Evolutionary conservation across 2,113 vertebrate species (phyloP).

Genomic region (Rhinopomastus cyanomelas): DNA sequence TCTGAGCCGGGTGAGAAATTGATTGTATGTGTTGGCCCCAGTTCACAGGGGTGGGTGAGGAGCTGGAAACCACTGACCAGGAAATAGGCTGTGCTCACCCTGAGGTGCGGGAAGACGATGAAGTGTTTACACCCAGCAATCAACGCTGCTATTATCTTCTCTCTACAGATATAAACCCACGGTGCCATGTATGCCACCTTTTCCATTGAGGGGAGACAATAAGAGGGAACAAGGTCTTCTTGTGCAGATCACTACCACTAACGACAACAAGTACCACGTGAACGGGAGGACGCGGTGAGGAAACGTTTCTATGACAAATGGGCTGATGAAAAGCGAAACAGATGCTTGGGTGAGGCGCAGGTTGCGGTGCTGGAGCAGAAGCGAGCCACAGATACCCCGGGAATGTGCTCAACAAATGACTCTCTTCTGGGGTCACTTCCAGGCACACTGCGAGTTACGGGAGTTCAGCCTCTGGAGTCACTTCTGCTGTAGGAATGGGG

Average conservation of each 20-base stretch:
- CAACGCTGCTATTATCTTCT: background rate
- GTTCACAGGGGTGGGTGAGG: constrained; percentile 37
- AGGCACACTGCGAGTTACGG: background rate
- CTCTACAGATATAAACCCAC: background rate
- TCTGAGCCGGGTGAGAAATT: constrained; percentile 40
- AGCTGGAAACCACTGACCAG: constrained; percentile 41
- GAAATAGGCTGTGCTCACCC: constrained; percentile 16
- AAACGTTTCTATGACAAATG: background rate
- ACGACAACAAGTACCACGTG: background rate
- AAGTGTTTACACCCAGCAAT: background rate
- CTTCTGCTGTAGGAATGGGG: background rate
- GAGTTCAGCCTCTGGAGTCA: background rate
- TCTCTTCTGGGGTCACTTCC: background rate
- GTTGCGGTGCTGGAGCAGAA: background rate
- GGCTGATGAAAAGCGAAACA: background rate
- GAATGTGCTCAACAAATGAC: background rate
- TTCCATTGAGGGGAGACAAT: background rate
- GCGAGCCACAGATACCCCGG: background rate
- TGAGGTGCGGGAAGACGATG: background rate
- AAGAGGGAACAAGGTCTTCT: background rate
- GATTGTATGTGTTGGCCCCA: constrained; percentile 38
- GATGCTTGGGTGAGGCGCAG: background rate
- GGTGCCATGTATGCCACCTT: constrained; percentile 20
- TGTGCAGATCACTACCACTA: background rate
- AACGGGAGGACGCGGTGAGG: background rate